Base-by-base conservation (phyloP, 2,888 invertebrate species). In the Drosophila infuscata region DNA sequence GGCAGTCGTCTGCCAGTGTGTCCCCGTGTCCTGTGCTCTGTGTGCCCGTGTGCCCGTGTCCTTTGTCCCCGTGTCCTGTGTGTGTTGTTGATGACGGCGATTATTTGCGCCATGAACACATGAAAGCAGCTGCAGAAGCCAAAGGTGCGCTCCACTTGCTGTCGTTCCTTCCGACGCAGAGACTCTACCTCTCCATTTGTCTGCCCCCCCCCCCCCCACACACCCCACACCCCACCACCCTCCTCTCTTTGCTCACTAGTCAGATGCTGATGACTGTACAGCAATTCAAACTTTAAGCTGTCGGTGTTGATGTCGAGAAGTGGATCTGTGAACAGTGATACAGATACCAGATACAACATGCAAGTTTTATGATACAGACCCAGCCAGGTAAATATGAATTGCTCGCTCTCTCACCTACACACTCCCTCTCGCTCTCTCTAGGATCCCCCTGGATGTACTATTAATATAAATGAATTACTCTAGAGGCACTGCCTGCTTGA, bases 401-500 rank as follows among this genome's bases (percentile, higher is more conserved):
- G 63, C 29, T 17, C 12, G 29, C 25, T 67, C 43, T 57, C 32
- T 32, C 36, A 38, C 29, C 41, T 5, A 33, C 25, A 46, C 36
- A n/a, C 53, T 41, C 38, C 33, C 9, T 43, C n/a, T 29, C 29
- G 0, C 20, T n/a, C 25, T 36, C 6, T 20, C 29, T n/a, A 6
- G 36, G 36, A n/a, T 43, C 29, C 15, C 38, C 25, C 12, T 53
- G 89, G 65, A 77, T 74, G 67, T 62, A 54, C 67, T 78, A 82
- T 87, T 90, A 88, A 88, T 88, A 88, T 90, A 88, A 86, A 88
- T 86, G 86, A 88, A 90, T 90, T 90, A 90, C 79, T 67, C 72
- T 69, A 70, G 74, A 73, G 74, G 76, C 78, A 63, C 71, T 75
- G 70, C 59, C 70, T 65, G 79, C 66, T 73, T 70, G 87, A 82